phyloP scores from a whole-genome alignment of 1,140 invertebrate genomes.

The honey bee (Apis mellifera) region Amel_HAv3.1 CM009935.2:5273001-5273500 shows the following conservation, averaged over 20 bases:
- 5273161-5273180: conserved; percentile 1
- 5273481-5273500: not conserved
- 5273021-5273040: conserved; percentile 49
- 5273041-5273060: conserved; percentile 12
- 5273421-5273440: too few species aligned
- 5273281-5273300: too few species aligned
- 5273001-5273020: conserved; percentile 35
- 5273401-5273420: too few species aligned
- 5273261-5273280: too few species aligned
- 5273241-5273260: too few species aligned
- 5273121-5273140: conserved; percentile 29
- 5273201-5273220: not conserved
- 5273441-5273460: too few species aligned
- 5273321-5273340: too few species aligned
- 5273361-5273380: too few species aligned
- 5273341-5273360: too few species aligned
- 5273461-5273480: not conserved
- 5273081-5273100: not conserved
- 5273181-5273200: conserved; percentile 2
- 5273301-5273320: too few species aligned
- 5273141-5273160: conserved; percentile 34
- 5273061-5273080: conserved; percentile 34
- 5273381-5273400: too few species aligned
- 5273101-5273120: conserved; percentile 24
- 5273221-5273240: not conserved